A percentile compares a stretch with the other conserved stretches of the same genome.
These are phyloP conservation scores for Ambastaia sidthimunki DNA, from an alignment of 2,797 vertebrate species.

Conservation along the genomic window DNA sequence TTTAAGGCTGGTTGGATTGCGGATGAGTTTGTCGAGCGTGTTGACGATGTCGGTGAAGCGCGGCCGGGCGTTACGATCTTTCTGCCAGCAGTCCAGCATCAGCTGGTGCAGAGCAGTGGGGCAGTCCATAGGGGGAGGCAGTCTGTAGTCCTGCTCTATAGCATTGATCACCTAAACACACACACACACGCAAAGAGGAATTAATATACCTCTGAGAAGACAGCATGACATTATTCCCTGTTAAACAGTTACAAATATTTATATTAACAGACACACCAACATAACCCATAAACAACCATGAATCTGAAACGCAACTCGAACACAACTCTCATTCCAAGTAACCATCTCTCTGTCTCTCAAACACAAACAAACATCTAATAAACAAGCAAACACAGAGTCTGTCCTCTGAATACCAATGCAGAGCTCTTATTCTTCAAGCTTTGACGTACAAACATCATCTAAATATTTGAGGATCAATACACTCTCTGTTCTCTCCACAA, in stretches of 20 bases:
- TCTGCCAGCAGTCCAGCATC: constrained; percentile 99
- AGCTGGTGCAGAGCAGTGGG: constrained; percentile 95
- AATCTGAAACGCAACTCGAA: background rate
- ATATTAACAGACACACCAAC: background rate
- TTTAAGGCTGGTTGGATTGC: constrained; percentile 97
- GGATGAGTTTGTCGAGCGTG: constrained; percentile 98
- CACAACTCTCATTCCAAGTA: too few species aligned
- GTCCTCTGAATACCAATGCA: constrained; percentile 5
- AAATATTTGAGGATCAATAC: constrained; percentile 36
- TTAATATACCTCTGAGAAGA: too few species aligned
- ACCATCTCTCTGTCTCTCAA: background rate
- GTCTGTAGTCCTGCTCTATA: constrained; percentile 97
- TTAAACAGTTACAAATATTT: background rate
- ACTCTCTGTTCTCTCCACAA: constrained; percentile 4
- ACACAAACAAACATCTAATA: constrained; percentile 10
- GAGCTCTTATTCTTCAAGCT: background rate
- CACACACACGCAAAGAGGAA: constrained; percentile 9
- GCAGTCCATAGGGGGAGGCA: constrained; percentile 98
- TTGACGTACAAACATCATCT: constrained; percentile 15
- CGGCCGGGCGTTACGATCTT: constrained; percentile 95
- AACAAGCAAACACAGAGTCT: constrained; percentile 2
- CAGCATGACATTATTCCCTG: too few species aligned
- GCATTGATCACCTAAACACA: constrained; percentile 91
- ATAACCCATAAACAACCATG: background rate
- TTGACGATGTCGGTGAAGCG: constrained; percentile 96